Percentiles rank a stretch among this genome's conserved stretches.
These are phyloP conservation scores for Albula glossodonta DNA, from an alignment of 2,113 vertebrate genomes.

Conservation along the genomic window DNA sequence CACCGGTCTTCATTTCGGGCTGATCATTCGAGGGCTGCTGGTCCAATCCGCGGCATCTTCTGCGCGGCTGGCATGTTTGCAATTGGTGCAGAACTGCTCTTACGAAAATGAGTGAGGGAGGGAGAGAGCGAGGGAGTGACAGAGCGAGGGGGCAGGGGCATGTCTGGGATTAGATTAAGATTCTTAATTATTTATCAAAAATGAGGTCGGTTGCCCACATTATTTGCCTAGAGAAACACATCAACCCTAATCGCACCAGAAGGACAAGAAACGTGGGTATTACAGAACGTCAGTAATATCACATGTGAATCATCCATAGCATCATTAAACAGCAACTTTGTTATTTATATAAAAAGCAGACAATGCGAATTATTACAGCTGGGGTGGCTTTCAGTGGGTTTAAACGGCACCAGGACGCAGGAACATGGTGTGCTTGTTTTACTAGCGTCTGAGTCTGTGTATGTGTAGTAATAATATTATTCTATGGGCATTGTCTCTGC, in stretches of 20 bases:
- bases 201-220: not conserved
- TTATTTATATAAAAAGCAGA: not conserved
- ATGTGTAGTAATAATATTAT: conserved; percentile 6
- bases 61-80: conserved; percentile 9
- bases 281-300: too few relatives aligned
- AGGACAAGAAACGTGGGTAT: too few relatives aligned
- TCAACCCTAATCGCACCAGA: not conserved
- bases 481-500: not conserved
- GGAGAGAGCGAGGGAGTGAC: not conserved
- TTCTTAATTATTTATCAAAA: not conserved
- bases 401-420: not conserved
- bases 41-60: conserved; percentile 24
- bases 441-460: not conserved
- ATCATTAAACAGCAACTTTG: not conserved
- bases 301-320: too few relatives aligned
- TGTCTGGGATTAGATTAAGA: not conserved
- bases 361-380: too few relatives aligned
- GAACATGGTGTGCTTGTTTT: not conserved
- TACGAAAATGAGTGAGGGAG: conserved; percentile 13
- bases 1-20: conserved; percentile 46
- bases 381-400: too few relatives aligned
- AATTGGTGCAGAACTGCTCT: conserved; percentile 34
- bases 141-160: not conserved
- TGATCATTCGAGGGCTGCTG: conserved; percentile 26
- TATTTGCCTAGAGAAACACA: not conserved